Base-by-base conservation (phyloP, 92 coral and sea anemone genomes). In the Phenganax marumi region DNA sequence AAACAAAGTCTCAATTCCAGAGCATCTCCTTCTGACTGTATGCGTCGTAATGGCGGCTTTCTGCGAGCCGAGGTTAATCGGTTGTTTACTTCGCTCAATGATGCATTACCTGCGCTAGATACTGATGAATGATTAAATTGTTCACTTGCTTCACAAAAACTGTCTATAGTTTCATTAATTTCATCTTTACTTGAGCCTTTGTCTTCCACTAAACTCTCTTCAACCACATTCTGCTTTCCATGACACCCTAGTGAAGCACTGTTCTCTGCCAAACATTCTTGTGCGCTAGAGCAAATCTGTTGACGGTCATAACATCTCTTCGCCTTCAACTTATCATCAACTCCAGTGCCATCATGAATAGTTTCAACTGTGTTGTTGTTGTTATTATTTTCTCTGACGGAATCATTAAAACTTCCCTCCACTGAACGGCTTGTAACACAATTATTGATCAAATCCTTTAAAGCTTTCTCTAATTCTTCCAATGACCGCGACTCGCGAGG, bases 381-480 rank as follows among this genome's bases (percentile, higher is more conserved):
- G 72, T 76, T 83, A 54, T 79, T 48, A 70, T 46, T 52, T 76
- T 53, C 52, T 49, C 80, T 60, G 61, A 58, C 24, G 82, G 72
- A 24, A 66, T 66, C 14, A 66, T 85, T 52, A 70, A 26, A 71
- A 8, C 21, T 49, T 19, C 60, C 57, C 22, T 47, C 77, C 47
- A 23, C 83, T 12, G 43, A 17, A 49, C 1, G 3, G 43, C 52
- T 78, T 47, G 83, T 78, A 52, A 78, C 83, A 16, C 83, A 78
- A 49, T 85, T 88, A 54, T 72, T 87, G n/a, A 88, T 87, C 18
- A 88, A 68, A n/a, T 88, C 91, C 77, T 88, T 85, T 46, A 88
- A 61, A 18, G 91, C 91, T 22, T 78, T 84, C 14, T 88, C 91
- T 6, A 88, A 64, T 63, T 78, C 83, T 18, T 25, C 50, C 3